Base-by-base conservation (phyloP, 2,113 vertebrate genomes). In the Xenotilapia caudafasciata region DNA sequence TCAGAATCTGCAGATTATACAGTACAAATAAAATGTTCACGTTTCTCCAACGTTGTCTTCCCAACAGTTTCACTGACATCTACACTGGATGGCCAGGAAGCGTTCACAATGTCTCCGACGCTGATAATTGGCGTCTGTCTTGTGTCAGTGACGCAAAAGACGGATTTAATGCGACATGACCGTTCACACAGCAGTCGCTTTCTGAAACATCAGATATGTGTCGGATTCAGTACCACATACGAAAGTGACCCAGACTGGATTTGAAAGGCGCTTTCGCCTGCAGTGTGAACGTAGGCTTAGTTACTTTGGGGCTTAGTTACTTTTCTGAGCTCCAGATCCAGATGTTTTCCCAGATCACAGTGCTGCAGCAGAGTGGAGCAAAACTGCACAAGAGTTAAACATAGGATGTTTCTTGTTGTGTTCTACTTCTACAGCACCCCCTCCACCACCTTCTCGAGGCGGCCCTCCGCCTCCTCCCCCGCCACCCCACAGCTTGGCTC, bases 401-500 rank as follows among this genome's bases (percentile, higher is more conserved):
- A 3, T 12, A 40, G 19, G 8, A 26, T 73, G 10, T 65, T 45
- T 23, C 31, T 6, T 54, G 10, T 79, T 6, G 54, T 58, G 8
- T 49, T 5, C 1, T 60, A 12, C 10, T 51, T 31, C 31, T 7
- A 93, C 4, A 98, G 98, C 97, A 88, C 98, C 95, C 83, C 98
- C 93, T 91, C 97, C 62, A 87, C 97, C 90, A 94, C 96, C 96
- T 2, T 95, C 94, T 40, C 94, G 96, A 13, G 94, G 96, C 1
- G 95, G 95, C 10, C 90, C 92, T 2, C 96, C 97, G 4, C 75
- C 82, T 11, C 77, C 82, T 4, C 94, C 97, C 3, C 98, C 97
- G 0, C 97, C 97, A 26, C 97, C 96, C 5, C 97, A 97, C 80
- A 96, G 94, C 90, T 96, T 97, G 1, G 95, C 92, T 1, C 31